A percentile compares a stretch with the other conserved stretches of the same genome.
phyloP scores from a whole-genome alignment of 2,113 vertebrate genomes.

The Charina bottae region DNA sequence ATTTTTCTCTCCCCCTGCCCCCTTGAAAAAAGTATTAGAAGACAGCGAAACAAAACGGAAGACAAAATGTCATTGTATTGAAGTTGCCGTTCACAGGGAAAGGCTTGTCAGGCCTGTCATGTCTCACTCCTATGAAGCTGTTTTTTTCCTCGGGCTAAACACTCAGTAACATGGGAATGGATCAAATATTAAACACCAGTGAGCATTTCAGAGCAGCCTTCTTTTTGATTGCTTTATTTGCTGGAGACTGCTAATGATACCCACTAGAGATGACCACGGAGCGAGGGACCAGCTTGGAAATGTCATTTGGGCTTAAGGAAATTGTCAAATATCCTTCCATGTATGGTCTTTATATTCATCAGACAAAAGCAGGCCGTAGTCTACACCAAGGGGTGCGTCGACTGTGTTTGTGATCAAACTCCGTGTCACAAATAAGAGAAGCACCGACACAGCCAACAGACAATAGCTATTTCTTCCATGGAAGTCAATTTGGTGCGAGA shows the following conservation, averaged over 20 bases:
- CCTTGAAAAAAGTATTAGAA: conserved; percentile 85
- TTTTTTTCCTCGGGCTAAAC: conserved; percentile 74
- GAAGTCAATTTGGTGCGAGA: background rate
- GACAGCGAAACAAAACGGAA: conserved; percentile 83
- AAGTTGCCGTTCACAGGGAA: conserved; percentile 79
- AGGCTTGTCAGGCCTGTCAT: conserved; percentile 78
- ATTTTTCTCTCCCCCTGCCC: conserved; percentile 46
- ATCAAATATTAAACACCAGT: conserved; percentile 67
- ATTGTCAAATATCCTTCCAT: background rate
- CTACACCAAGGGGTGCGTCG: background rate
- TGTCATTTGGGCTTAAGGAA: conserved; percentile 17
- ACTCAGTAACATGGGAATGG: conserved; percentile 65
- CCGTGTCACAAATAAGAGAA: background rate
- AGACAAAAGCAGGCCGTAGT: background rate
- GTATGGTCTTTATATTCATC: background rate
- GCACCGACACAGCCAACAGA: background rate
- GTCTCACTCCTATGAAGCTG: conserved; percentile 77
- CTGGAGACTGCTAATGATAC: conserved; percentile 34
- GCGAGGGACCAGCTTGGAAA: conserved; percentile 4
- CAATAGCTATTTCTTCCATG: background rate
- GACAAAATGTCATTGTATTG: conserved; percentile 93
- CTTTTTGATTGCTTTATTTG: conserved; percentile 59
- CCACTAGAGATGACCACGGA: background rate
- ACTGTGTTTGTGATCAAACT: background rate
- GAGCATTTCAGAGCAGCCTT: conserved; percentile 60